Evolutionary conservation across 2,888 invertebrate genomes (phyloP).

Genomic region (Polymixis lichenea): DNA sequence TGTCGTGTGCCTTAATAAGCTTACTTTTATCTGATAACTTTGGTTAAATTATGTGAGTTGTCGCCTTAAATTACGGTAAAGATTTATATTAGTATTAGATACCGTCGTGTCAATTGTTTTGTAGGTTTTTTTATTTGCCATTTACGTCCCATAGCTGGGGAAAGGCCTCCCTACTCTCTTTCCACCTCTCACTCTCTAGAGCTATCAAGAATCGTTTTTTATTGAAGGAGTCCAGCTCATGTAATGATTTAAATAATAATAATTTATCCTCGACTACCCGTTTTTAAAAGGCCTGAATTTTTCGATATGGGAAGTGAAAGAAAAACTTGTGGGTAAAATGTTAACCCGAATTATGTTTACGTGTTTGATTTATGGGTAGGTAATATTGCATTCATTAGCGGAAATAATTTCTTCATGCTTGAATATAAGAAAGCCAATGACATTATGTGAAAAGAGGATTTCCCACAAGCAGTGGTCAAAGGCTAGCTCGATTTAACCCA

Average conservation of each 20-base stretch:
- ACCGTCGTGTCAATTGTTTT: not conserved
- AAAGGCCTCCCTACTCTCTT: too few species aligned
- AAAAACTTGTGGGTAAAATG: not conserved
- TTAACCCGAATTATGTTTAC: not conserved
- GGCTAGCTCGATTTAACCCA: conserved; percentile 39
- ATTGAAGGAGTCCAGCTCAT: too few species aligned
- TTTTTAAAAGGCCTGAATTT: not conserved
- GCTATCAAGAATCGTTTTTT: too few species aligned
- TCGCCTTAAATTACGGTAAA: not conserved
- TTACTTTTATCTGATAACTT: conserved; percentile 18
- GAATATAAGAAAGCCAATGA: not conserved
- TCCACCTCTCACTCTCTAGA: too few species aligned
- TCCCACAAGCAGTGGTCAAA: conserved; percentile 36
- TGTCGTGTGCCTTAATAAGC: conserved; percentile 16
- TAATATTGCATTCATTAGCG: not conserved
- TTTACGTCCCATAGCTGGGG: too few species aligned
- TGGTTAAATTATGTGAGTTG: not conserved
- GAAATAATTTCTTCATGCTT: not conserved
- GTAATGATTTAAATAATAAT: not conserved
- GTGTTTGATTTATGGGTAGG: not conserved
- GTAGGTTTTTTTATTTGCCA: too few species aligned
- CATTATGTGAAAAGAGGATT: conserved; percentile 12
- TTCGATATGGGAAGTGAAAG: not conserved
- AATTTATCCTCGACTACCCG: not conserved
- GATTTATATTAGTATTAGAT: not conserved